phyloP scores from a whole-genome alignment of 2,888 invertebrate species.

The Melikaiella ostensackeni region DNA sequence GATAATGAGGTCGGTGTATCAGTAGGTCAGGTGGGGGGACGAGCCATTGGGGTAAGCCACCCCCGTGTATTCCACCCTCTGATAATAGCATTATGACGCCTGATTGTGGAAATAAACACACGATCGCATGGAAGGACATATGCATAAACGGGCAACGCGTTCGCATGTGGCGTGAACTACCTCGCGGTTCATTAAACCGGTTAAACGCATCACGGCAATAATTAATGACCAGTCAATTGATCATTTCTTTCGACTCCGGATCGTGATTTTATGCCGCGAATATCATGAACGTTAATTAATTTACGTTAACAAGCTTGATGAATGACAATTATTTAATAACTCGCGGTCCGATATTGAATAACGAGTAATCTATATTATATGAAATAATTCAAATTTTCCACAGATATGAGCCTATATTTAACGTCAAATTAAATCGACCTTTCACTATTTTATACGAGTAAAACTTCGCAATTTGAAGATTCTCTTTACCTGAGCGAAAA shows the following conservation, averaged over 20 bases:
- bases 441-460: neutral
- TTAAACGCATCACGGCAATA: constrained; percentile 63
- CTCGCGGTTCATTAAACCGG: constrained; percentile 64
- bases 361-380: neutral
- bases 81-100: constrained; percentile 75
- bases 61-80: constrained; percentile 66
- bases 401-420: neutral
- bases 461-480: neutral
- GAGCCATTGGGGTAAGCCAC: constrained; percentile 49
- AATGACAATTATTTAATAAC: constrained; percentile 3
- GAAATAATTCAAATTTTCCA: neutral
- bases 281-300: neutral
- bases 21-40: constrained; percentile 33
- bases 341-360: neutral
- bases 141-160: constrained; percentile 50
- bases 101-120: constrained; percentile 75
- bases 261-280: constrained; percentile 30
- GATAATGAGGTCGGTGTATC: constrained; percentile 13
- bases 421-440: neutral
- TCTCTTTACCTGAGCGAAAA: neutral
- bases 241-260: constrained; percentile 11
- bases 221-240: constrained; percentile 48
- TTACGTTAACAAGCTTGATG: neutral
- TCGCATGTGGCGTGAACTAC: constrained; percentile 57
- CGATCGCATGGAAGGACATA: constrained; percentile 34